Base-by-base conservation (phyloP, 2,113 vertebrate species). In the Actenoides hombroni region DNA sequence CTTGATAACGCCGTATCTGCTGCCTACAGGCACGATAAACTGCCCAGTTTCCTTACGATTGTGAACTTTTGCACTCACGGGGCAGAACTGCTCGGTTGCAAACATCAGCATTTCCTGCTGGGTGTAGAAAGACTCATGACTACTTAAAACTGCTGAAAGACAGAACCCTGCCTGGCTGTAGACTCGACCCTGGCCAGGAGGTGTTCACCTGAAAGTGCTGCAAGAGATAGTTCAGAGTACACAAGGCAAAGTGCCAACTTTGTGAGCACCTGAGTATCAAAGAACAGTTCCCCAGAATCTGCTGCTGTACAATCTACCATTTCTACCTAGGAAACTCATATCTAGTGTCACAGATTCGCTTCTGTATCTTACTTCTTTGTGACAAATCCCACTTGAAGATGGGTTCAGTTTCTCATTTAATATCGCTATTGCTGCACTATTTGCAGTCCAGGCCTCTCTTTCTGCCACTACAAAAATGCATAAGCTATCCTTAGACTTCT, bases 71-170 rank as follows among this genome's bases (percentile, higher is more conserved):
- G 8, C 11, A 9, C 13, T 0, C 6, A 3, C 0, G 33, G 39
- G 3, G 4, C 37, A 68, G 7, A 59, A 2, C 28, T 15, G 51
- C 71, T 61, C 11, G 0, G 3, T 3, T 9, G 25, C 33, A 8
- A 19, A 48, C 17, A 71, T 16, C 46, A 67, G 64, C 25, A 0
- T 51, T 40, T 59, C n/a, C 19, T 12, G 0, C 19, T 18, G 60
- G 11, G 42, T 74, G 67, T 64, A 40, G 48, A 59, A 24, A 51
- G 15, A 12, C 5, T 64, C n/a, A 2, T 0, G 2, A 35, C 28
- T 24, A 9, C 23, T 31, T 37, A 21, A 25, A 69, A 26, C 31
- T 59, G 60, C 60, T 78, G 29, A 29, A 82, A 78, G 65, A 21
- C 39, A 57, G 61, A 75, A n/a, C 7, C 6, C 25, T 57, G 21